Conservation (phyloP, 2,797 vertebrate genomes). For the Oryzias dopingdopingensis region DNA sequence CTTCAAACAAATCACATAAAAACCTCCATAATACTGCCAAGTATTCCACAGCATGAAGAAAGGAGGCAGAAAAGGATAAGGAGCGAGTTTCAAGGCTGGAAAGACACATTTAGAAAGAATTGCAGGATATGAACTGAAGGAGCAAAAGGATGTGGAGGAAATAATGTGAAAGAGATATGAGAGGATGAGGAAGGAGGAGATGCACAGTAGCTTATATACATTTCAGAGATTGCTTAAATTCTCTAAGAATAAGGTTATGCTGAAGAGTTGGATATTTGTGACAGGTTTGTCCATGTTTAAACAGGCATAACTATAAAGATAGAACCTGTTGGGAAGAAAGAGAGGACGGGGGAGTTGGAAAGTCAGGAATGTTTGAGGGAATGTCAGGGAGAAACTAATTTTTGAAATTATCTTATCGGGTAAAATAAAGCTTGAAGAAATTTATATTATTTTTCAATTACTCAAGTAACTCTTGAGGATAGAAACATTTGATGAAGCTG, state of each 20-base stretch:
- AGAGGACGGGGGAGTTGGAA: background rate
- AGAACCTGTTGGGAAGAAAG: slow-evolving; percentile 2
- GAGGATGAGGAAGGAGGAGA: slow-evolving; percentile 49
- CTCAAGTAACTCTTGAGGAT: too few species aligned
- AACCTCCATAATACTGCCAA: slow-evolving; percentile 52
- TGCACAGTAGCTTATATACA: slow-evolving; percentile 20
- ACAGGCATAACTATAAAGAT: background rate
- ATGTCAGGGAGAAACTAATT: slow-evolving; percentile 14
- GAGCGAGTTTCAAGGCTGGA: background rate
- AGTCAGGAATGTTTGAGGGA: slow-evolving; percentile 7
- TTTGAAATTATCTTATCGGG: slow-evolving; percentile 15
- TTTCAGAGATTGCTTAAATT: slow-evolving; percentile 1
- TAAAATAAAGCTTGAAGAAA: background rate
- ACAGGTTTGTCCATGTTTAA: slow-evolving; percentile 9
- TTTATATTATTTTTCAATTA: slow-evolving; percentile 2
- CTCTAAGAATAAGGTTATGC: too few species aligned
- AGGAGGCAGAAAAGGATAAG: slow-evolving; percentile 3
- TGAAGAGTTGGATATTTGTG: slow-evolving; percentile 1
- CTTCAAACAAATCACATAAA: slow-evolving; percentile 48
- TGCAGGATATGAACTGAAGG: slow-evolving; percentile 30
- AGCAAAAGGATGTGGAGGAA: slow-evolving; percentile 46
- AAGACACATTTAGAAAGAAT: background rate
- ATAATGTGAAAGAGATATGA: slow-evolving; percentile 35
- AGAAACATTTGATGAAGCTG: too few species aligned
- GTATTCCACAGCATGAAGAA: slow-evolving; percentile 4